Conservation (phyloP, 1,140 invertebrate genomes). For the Gyrodactylus bullatarudis region DNA sequence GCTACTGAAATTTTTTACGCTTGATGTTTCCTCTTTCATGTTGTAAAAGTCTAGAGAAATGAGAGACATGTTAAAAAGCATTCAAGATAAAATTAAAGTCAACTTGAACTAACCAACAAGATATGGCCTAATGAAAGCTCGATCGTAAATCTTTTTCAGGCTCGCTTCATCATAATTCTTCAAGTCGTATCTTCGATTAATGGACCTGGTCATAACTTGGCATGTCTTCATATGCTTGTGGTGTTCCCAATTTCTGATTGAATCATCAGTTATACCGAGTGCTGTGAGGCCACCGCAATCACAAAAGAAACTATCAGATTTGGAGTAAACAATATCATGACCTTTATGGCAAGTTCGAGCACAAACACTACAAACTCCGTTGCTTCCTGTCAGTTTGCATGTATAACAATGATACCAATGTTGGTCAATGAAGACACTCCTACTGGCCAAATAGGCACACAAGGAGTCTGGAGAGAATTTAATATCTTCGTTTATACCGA, state of each 20-base stretch:
- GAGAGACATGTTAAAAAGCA: no score
- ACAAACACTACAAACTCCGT: slow-evolving; percentile 81
- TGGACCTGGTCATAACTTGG: not conserved
- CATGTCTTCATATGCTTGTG: not conserved
- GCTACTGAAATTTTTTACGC: no score
- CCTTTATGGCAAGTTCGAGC: slow-evolving; percentile 74
- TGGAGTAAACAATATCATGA: slow-evolving; percentile 83
- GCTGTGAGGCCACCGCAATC: slow-evolving; percentile 41
- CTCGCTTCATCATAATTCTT: not conserved
- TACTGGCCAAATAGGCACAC: slow-evolving; percentile 76
- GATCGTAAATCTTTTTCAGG: not conserved
- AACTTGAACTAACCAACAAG: not conserved
- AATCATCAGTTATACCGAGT: not conserved
- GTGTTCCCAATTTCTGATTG: not conserved
- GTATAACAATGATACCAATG: slow-evolving; percentile 61
- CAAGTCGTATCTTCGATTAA: not conserved
- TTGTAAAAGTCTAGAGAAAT: no score
- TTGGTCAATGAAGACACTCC: slow-evolving; percentile 92
- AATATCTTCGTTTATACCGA: not conserved
- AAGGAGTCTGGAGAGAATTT: slow-evolving; percentile 18
- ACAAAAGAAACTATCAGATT: slow-evolving; percentile 92
- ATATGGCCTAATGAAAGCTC: not conserved
- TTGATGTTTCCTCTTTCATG: no score
- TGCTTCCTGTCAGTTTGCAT: slow-evolving; percentile 82
- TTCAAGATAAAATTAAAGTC: no score